phyloP scores from a whole-genome alignment of 2,888 invertebrate genomes.

The Phragmatobia fuliginosa region DNA sequence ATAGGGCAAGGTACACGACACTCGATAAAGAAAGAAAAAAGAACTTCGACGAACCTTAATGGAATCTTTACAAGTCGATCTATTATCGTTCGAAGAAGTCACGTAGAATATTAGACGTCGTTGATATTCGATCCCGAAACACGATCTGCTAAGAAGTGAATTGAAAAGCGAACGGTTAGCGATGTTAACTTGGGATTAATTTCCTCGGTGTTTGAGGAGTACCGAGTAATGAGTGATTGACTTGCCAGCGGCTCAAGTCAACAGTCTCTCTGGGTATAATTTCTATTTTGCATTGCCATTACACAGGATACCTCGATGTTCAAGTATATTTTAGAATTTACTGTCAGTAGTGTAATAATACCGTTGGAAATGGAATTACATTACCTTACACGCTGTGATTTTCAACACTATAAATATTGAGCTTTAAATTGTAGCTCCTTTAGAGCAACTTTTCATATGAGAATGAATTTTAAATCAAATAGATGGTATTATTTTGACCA shows the following conservation, averaged over 20 bases:
- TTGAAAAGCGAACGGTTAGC: slow-evolving; percentile 65
- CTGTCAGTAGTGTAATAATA: slow-evolving; percentile 48
- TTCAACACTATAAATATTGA: slow-evolving; percentile 47
- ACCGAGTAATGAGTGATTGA: slow-evolving; percentile 64
- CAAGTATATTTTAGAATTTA: slow-evolving; percentile 56
- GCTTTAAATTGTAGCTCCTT: slow-evolving; percentile 34
- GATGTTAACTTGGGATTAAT: slow-evolving; percentile 70
- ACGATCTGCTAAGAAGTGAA: slow-evolving; percentile 63
- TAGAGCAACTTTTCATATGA: slow-evolving; percentile 11
- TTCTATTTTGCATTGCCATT: slow-evolving; percentile 66
- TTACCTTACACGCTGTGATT: slow-evolving; percentile 34
- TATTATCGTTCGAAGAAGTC: slow-evolving; percentile 71
- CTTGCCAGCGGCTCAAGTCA: slow-evolving; percentile 60
- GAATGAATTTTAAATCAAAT: slow-evolving; percentile 22
- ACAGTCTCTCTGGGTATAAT: slow-evolving; percentile 62
- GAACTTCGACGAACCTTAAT: slow-evolving; percentile 63
- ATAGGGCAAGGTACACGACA: slow-evolving; percentile 64
- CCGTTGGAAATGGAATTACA: slow-evolving; percentile 52
- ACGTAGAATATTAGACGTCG: slow-evolving; percentile 82
- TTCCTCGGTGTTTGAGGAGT: slow-evolving; percentile 69
- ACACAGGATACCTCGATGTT: slow-evolving; percentile 54
- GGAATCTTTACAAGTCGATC: slow-evolving; percentile 72
- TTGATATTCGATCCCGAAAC: slow-evolving; percentile 59
- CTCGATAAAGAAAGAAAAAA: slow-evolving; percentile 67
- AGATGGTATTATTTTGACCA: slow-evolving; percentile 17